phyloP scores from a whole-genome alignment of 2,113 vertebrate genomes.

The Sinocyclocheilus anshuiensis region DNA sequence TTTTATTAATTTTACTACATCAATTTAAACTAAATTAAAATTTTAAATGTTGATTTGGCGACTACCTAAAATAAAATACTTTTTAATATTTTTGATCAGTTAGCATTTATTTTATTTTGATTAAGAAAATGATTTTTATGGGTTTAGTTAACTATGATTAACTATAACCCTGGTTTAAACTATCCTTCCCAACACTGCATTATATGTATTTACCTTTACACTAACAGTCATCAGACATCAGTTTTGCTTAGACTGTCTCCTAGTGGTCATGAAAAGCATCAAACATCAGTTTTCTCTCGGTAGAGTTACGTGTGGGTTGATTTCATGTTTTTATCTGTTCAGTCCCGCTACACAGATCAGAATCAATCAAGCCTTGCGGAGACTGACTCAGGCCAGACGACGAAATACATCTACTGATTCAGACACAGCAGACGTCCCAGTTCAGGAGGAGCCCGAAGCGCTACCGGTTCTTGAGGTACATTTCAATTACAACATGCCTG shows the following conservation, averaged over 20 bases:
- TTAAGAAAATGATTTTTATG: too few relatives aligned
- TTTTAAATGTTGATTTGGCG: not conserved
- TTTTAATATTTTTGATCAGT: too few relatives aligned
- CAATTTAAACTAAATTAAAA: not conserved
- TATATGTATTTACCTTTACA: not conserved
- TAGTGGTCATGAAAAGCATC: constrained; percentile 5
- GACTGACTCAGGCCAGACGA: not conserved
- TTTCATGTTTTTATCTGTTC: not conserved
- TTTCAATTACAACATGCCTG: not conserved
- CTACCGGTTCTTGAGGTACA: constrained; percentile 81
- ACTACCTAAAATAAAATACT: not conserved
- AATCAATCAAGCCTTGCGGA: not conserved
- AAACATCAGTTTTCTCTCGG: not conserved
- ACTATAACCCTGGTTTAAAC: not conserved
- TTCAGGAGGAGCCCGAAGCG: constrained; percentile 32
- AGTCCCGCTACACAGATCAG: not conserved
- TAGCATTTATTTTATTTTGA: not conserved
- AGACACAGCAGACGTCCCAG: constrained; percentile 68
- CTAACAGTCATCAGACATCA: not conserved
- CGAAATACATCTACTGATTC: constrained; percentile 70
- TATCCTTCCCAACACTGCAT: not conserved
- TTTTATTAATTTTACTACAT: not conserved
- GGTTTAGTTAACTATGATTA: not conserved
- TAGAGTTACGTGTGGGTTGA: not conserved
- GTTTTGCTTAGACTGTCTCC: not conserved